These are phyloP conservation scores for Pampus argenteus DNA, from an alignment of 2,797 vertebrate genomes.

Conservation along the genomic window DNA sequence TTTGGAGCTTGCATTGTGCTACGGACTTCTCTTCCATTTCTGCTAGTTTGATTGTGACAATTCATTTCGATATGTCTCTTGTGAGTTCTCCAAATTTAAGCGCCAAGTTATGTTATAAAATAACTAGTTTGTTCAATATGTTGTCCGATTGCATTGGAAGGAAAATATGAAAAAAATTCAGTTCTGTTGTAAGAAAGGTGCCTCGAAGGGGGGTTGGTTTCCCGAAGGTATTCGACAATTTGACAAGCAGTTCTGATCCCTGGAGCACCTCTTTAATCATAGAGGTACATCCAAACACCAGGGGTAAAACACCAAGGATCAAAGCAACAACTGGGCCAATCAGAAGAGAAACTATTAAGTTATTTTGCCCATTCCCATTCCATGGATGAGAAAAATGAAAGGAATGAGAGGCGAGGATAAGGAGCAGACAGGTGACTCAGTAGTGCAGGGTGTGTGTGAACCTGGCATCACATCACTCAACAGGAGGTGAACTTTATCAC, in stretches of 20 bases:
- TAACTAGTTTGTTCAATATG: background rate
- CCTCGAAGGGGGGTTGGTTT: background rate
- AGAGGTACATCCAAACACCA: background rate
- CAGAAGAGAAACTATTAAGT: no score
- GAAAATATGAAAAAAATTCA: background rate
- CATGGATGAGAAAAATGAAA: slow-evolving; percentile 45
- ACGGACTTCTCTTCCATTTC: no score
- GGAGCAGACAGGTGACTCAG: slow-evolving; percentile 62
- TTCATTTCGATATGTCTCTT: background rate
- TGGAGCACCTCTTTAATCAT: slow-evolving; percentile 6
- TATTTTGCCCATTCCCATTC: slow-evolving; percentile 13
- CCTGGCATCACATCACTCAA: slow-evolving; percentile 66
- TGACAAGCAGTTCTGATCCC: background rate
- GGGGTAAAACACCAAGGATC: slow-evolving; percentile 15
- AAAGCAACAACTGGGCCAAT: slow-evolving; percentile 9
- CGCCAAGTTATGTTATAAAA: background rate
- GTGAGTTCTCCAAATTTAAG: background rate
- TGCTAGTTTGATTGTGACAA: background rate
- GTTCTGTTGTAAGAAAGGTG: background rate
- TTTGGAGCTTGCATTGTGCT: background rate
- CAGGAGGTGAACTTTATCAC: slow-evolving; percentile 68
- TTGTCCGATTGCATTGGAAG: background rate
- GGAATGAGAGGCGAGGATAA: slow-evolving; percentile 56
- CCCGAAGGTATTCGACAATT: background rate
- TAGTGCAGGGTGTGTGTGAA: slow-evolving; percentile 30